A percentile compares a stretch with the other conserved stretches of the same genome.
These are phyloP conservation scores for Gasteruption jaculator DNA, from an alignment of 2,888 invertebrate species.

Conservation along the genomic window DNA sequence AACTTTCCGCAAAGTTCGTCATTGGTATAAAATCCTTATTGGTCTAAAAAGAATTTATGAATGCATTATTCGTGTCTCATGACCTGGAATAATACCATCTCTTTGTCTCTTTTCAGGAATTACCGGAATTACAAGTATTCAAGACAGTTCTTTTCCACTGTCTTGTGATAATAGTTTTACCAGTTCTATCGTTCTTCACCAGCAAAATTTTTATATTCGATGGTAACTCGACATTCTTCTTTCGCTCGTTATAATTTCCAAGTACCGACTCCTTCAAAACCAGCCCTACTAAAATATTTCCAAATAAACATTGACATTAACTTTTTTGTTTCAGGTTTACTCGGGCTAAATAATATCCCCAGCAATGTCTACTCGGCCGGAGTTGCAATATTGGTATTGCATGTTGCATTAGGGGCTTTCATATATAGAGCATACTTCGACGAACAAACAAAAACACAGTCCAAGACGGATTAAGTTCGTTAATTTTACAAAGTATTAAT, in stretches of 20 bases:
- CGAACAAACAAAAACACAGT: constrained; percentile 28
- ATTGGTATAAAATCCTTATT: too few species aligned
- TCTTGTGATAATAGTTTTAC: constrained; percentile 70
- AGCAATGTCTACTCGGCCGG: constrained; percentile 79
- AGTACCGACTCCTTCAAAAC: neutral
- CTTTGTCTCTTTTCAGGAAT: constrained; percentile 54
- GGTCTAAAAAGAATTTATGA: too few species aligned
- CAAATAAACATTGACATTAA: neutral
- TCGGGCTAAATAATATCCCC: constrained; percentile 55
- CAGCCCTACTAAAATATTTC: neutral
- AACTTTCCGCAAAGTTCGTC: too few species aligned
- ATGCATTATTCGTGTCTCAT: too few species aligned
- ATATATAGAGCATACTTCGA: constrained; percentile 73
- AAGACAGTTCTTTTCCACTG: constrained; percentile 73
- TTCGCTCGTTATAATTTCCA: constrained; percentile 26
- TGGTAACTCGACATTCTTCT: constrained; percentile 54
- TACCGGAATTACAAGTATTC: constrained; percentile 69
- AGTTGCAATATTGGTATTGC: constrained; percentile 69
- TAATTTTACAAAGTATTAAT: constrained; percentile 8
- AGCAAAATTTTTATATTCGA: constrained; percentile 69
- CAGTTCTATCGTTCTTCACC: constrained; percentile 70
- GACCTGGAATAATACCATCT: constrained; percentile 6
- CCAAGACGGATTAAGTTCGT: constrained; percentile 36
- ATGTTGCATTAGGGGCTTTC: constrained; percentile 72
- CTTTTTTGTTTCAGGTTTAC: constrained; percentile 50